phyloP scores from a whole-genome alignment of 2,797 vertebrate genomes.

The Megalops cyprinoides region DNA sequence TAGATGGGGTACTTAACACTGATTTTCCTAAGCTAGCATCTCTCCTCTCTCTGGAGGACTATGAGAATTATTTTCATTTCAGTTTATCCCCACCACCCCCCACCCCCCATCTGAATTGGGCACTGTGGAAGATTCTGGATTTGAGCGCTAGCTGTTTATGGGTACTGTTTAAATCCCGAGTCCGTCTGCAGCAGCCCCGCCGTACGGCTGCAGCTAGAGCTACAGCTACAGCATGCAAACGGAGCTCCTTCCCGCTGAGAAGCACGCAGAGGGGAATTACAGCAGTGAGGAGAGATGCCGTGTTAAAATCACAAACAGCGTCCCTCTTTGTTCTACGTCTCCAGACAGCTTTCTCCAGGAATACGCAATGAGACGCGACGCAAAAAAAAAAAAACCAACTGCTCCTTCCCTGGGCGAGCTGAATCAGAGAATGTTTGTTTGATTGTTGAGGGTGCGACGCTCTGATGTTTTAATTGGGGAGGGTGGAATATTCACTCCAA shows the following conservation, averaged over 20 bases:
- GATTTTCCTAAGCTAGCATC: too few relatives aligned
- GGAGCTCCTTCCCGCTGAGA: background rate
- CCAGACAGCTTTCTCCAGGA: background rate
- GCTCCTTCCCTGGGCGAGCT: background rate
- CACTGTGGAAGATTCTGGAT: too few relatives aligned
- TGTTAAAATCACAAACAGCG: constrained; percentile 7
- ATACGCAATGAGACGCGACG: background rate
- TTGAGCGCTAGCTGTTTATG: too few relatives aligned
- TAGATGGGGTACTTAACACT: too few relatives aligned
- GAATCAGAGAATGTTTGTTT: background rate
- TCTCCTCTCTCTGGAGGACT: too few relatives aligned
- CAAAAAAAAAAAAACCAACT: too few relatives aligned
- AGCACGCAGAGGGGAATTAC: background rate
- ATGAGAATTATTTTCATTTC: too few relatives aligned
- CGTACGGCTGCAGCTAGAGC: too few relatives aligned
- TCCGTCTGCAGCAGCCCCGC: background rate
- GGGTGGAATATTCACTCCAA: background rate
- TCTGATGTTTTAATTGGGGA: constrained; percentile 17
- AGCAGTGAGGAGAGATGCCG: background rate
- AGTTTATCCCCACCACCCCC: too few relatives aligned
- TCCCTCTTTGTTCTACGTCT: background rate
- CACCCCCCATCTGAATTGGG: too few relatives aligned
- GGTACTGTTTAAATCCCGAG: too few relatives aligned
- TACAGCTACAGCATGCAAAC: background rate
- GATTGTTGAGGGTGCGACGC: constrained; percentile 11